phyloP scores from a whole-genome alignment of 2,113 vertebrate species.

The Marmota monax region DNA sequence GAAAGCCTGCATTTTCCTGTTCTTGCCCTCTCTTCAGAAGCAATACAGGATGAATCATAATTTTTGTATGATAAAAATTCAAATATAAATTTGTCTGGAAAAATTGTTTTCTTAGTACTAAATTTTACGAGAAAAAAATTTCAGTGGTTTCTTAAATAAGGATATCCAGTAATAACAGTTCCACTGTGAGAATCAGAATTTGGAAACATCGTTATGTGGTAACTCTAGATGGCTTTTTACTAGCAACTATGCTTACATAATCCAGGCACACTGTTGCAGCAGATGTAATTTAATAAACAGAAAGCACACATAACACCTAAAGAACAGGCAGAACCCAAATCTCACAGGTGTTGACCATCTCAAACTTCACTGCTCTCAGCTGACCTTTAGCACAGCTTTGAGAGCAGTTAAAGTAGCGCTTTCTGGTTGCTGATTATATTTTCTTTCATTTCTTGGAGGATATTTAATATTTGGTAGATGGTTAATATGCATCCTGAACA shows the following conservation, averaged over 20 bases:
- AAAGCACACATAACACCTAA: background rate
- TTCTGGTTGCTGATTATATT: background rate
- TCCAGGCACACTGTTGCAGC: background rate
- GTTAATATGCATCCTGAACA: background rate
- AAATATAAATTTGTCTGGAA: slow-evolving; percentile 45
- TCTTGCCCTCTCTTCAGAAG: background rate
- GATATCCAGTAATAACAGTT: background rate
- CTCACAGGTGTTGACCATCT: background rate
- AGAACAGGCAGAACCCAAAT: background rate
- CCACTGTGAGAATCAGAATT: background rate
- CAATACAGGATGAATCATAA: background rate
- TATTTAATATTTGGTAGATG: background rate
- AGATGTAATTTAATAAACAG: background rate
- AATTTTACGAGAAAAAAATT: background rate
- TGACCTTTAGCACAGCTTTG: background rate
- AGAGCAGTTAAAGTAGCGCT: background rate
- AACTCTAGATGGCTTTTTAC: background rate
- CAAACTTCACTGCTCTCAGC: background rate
- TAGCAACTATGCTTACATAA: background rate
- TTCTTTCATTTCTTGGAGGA: background rate
- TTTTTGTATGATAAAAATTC: background rate
- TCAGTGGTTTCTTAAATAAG: background rate
- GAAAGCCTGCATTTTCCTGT: background rate
- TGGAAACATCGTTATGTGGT: background rate
- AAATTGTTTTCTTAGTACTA: background rate